These are phyloP conservation scores for Drosophila mimica DNA, from an alignment of 2,888 invertebrate species.

Conservation along the genomic window DNA sequence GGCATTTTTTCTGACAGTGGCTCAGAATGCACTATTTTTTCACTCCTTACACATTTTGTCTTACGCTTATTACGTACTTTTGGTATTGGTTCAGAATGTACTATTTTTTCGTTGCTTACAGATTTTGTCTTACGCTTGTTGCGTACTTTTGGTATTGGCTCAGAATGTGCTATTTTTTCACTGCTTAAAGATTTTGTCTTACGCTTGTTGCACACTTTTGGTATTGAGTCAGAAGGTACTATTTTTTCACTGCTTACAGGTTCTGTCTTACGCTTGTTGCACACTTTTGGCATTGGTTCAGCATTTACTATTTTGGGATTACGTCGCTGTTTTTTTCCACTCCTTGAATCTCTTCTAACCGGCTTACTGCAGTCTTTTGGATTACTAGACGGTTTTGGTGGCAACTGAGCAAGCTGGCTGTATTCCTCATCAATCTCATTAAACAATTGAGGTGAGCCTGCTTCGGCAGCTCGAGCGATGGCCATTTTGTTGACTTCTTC, in stretches of 20 bases:
- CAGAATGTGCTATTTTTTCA: not conserved
- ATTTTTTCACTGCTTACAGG: not conserved
- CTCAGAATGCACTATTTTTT: not conserved
- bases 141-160: not conserved
- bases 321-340: not conserved
- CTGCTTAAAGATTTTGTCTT: not conserved
- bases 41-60: not conserved
- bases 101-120: not conserved
- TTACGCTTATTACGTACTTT: not conserved
- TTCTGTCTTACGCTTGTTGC: not conserved
- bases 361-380: not conserved
- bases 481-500: not conserved
- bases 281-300: not conserved
- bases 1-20: not conserved
- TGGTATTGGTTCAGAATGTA: not conserved
- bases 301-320: not conserved
- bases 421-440: conserved; percentile 45
- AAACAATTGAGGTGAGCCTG: conserved; percentile 54
- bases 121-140: not conserved
- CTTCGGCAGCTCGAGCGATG: not conserved
- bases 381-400: not conserved
- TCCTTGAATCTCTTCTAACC: not conserved
- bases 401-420: conserved; percentile 37
- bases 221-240: not conserved
- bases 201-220: not conserved